Base-by-base conservation (phyloP, 2,113 vertebrate genomes). In the Hippoglossus stenolepis region DNA sequence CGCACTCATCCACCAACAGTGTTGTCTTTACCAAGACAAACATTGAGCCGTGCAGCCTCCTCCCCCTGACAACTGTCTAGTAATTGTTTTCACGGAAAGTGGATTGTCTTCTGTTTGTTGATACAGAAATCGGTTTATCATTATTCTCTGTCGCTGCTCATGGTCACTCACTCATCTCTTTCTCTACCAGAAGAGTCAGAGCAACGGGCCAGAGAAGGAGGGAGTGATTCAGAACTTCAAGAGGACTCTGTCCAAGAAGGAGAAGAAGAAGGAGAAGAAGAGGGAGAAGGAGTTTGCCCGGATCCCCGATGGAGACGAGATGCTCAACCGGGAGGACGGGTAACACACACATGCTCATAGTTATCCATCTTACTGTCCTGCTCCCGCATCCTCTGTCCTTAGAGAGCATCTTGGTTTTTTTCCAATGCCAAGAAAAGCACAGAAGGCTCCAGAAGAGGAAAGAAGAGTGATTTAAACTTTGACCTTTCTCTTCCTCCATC, bases 221-320 rank as follows among this genome's bases (percentile, higher is more conserved):
- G 97, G 98, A 0, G 97, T 99, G 64, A 99, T 99, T 73, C 98
- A 99, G 89, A 99, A 99, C 90, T 99, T 99, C 92, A 98, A 98
- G 87, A 91, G 98, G 74, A 99, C 98, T 0, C 93, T 99, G 26
- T 99, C 98, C 26, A 99, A 99, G 92, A 99, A 99, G 71, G 98
- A 99, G 87, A 99, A 97, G 89, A 97, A 98, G 79, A 97, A 98
- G 73, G 97, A 99, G 70, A 99, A 99, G 94, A 98, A 95, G 89
- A 94, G 95, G 65, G 97, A 99, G 20, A 98, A 99, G 86, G 97
- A 98, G 83, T 84, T 95, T 21, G 79, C 95, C 17, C 95, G 97
- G 61, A 94, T 95, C 0, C 93, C 95, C 13, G 97, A 98, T 20
- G 96, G 94, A 77, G 97, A 99, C 0, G 97, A 98, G 28, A 82